Evolutionary conservation across 2,888 invertebrate genomes (phyloP), one percentile per base, ranked within the genome.

Genomic region (Catocala sponsa): DNA sequence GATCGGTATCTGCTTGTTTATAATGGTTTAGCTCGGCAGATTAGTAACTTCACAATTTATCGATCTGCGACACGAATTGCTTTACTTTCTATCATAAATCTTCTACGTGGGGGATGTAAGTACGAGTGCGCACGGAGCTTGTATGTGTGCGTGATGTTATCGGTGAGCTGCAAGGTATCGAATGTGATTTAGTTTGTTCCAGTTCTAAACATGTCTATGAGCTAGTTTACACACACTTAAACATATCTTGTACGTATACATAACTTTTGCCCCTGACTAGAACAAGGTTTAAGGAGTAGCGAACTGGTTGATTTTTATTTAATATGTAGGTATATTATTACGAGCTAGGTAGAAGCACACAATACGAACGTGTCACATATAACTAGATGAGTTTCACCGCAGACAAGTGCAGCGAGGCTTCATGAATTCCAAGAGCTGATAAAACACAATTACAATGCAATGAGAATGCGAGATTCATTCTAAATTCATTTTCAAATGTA

Each of bases 1-100:
- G 72, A 76, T 76, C 54, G 13, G 10, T 72, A 78, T 75, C 65
- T 65, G 6, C 59, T 72, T 76, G 59, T 75, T 68, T 75, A 78
- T 75, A 76, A 76, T 78, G 54, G 55, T 61, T 59, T 54, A 52
- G 50, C 63, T 62, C 38, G 47, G 51, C 63, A 62, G 68, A 76
- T 79, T 74, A 70, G 65, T 65, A 64, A 72, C 49, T 65, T 65
- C 62, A 63, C 63, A 55, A 76, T 75, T 63, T 70, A 68, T 63
- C 56, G 63, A 72, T 72, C 56, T 64, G 60, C 59, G 60, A 56
- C 49, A 63, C 13, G 63, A 76, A 79, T 70, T 65, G 74, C 65
- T 70, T 59, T 64, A 46, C 35, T 76, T 64, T 68, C 44, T 55
- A 35, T 48, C 38, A 43, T 63, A 49, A 59, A 63, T 66, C 53